These are phyloP conservation scores for Stenichneumon culpator DNA, from an alignment of 2,888 invertebrate genomes.

Conservation along the genomic window DNA sequence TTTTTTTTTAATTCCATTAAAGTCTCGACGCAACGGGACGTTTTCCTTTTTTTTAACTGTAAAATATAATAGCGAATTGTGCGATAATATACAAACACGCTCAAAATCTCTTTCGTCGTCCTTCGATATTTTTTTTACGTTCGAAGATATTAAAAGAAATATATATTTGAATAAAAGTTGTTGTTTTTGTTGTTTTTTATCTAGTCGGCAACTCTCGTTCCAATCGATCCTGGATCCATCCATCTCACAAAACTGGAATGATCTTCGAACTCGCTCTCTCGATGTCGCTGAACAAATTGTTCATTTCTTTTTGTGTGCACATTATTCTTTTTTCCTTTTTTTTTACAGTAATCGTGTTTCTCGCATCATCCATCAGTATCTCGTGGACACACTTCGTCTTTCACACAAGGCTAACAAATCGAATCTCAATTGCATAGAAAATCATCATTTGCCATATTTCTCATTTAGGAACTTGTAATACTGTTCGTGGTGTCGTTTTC, in stretches of 20 bases:
- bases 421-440: constrained; percentile 42
- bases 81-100: constrained; percentile 15
- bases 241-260: constrained; percentile 56
- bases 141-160: constrained; percentile 17
- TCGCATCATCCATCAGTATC: constrained; percentile 22
- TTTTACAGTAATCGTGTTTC: constrained; percentile 42
- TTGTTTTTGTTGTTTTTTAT: constrained; percentile 6
- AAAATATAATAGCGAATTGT: constrained; percentile 6
- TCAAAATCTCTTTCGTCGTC: not conserved
- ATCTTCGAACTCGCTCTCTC: constrained; percentile 29
- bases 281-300: constrained; percentile 35
- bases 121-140: not conserved
- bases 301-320: constrained; percentile 33
- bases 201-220: constrained; percentile 20
- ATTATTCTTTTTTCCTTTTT: constrained; percentile 16
- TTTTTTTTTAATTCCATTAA: constrained; percentile 2
- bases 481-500: constrained; percentile 78
- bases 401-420: constrained; percentile 37
- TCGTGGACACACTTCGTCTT: constrained; percentile 13
- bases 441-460: constrained; percentile 46
- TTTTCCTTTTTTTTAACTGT: not conserved
- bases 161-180: constrained; percentile 23
- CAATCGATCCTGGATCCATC: constrained; percentile 14
- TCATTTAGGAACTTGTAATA: constrained; percentile 83
- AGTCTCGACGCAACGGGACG: constrained; percentile 1